Evolutionary conservation across 2,797 vertebrate genomes (phyloP), one percentile per base, ranked within the genome.

Genomic region (Antennarius maculatus): DNA sequence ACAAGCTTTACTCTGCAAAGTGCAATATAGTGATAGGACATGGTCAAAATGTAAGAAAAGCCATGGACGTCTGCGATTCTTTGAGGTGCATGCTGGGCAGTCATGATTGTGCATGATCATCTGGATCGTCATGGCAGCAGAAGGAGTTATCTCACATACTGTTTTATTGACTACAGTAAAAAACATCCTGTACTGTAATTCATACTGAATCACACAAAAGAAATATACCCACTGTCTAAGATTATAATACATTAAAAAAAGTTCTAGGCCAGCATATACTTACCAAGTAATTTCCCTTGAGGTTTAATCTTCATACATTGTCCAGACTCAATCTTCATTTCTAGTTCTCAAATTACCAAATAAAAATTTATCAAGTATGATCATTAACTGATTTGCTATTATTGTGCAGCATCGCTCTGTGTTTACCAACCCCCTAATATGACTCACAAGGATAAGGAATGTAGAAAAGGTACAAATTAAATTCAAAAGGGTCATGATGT

Each of bases 1-100:
- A 85, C 75, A 81, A 85, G 76, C 81, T 88, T 90, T 86, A 74
- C 74, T 80, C 69, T 79, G 58, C 64, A 79, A 80, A 83, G 76
- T 0, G 55, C 78, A 74, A 74, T 64, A 68, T 62, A 60, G 64
- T 23, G 50, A 62, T 54, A 66, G 75, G 68, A 29, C 71, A 54
- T 9, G 68, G 66, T 76, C 69, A 58, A 78, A 52, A 72, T 66
- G 82, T 12, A 14, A 14, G 48, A 57, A 50, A 57, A 61, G 37
- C 43, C 7, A 8, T 43, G 50, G 34, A 53, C 41, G 66, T 62
- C 37, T 9, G 45, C 11, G 48, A 69, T 37, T 58, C 81, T 67
- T 27, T 17, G 64, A 82, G 70, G 61, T 70, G 74, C 80, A 64
- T 6, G 53, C 34, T 14, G 49, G 54, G 62, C 60, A 49, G 62